A percentile compares a stretch with the other conserved stretches of the same genome.
Conservation (phyloP, 2,888 invertebrate species). For the Drosophila koepferae region DNA sequence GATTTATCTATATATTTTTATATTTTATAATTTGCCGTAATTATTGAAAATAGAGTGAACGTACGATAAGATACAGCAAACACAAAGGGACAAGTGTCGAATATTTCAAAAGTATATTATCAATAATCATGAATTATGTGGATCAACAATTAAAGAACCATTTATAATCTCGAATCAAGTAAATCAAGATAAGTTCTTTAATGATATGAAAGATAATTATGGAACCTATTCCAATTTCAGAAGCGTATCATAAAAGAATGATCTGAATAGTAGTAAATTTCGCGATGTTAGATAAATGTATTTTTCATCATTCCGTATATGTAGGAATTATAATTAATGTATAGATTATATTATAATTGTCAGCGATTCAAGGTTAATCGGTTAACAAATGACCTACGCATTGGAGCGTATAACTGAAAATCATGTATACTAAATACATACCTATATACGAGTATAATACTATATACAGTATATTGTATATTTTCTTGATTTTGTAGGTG, state of each 20-base stretch:
- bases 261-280: neutral
- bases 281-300: neutral
- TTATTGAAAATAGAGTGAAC: neutral
- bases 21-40: neutral
- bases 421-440: neutral
- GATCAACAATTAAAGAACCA: neutral
- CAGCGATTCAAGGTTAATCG: slow-evolving; percentile 1
- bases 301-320: neutral
- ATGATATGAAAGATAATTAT: no score
- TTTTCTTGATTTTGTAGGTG: neutral
- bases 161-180: neutral
- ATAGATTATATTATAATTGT: slow-evolving; percentile 1
- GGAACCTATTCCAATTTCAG: neutral
- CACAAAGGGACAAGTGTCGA: neutral
- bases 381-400: slow-evolving; percentile 1
- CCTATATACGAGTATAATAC: neutral
- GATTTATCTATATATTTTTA: neutral
- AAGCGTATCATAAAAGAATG: neutral
- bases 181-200: neutral
- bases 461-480: neutral
- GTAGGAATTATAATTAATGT: neutral
- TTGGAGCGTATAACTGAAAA: slow-evolving; percentile 2
- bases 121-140: neutral
- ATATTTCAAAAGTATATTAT: neutral
- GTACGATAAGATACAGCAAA: slow-evolving; percentile 2